Evolutionary conservation across 2,797 vertebrate species (phyloP).

Genomic region (Anomalospiza imberbis): DNA sequence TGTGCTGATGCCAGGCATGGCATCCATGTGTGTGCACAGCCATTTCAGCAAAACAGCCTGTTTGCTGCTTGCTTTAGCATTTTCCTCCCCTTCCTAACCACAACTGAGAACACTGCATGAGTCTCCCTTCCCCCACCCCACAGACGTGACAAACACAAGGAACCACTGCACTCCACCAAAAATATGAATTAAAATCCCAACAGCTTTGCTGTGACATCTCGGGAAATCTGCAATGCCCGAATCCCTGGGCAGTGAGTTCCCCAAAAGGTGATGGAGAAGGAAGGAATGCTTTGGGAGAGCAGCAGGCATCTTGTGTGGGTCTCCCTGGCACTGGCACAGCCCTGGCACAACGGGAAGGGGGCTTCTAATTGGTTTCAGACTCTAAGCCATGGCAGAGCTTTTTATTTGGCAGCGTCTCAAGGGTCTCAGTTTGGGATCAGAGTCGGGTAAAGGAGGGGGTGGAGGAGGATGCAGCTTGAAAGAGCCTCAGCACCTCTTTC

Average conservation of each 20-base stretch:
- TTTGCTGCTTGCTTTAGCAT: neutral
- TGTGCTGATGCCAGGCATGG: neutral
- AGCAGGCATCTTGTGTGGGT: neutral
- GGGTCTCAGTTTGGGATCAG: neutral
- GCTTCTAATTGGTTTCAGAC: neutral
- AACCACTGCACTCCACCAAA: neutral
- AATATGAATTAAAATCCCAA: neutral
- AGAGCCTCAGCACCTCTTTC: conserved; percentile 16
- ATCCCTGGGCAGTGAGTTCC: fast-evolving
- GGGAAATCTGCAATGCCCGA: neutral
- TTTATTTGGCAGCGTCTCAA: conserved; percentile 1
- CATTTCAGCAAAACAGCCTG: neutral
- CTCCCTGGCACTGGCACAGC: neutral
- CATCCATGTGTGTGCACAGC: neutral
- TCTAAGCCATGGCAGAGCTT: neutral
- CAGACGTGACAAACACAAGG: neutral
- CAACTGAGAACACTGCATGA: neutral
- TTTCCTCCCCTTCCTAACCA: neutral
- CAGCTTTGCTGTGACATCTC: neutral
- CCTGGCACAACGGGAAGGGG: neutral
- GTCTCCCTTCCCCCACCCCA: neutral
- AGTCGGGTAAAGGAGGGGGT: neutral
- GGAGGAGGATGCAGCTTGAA: neutral
- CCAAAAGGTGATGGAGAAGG: fast-evolving
- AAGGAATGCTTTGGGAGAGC: neutral